Evolutionary conservation across 2,797 vertebrate genomes (phyloP).

Genomic region (Apogon talboti): DNA sequence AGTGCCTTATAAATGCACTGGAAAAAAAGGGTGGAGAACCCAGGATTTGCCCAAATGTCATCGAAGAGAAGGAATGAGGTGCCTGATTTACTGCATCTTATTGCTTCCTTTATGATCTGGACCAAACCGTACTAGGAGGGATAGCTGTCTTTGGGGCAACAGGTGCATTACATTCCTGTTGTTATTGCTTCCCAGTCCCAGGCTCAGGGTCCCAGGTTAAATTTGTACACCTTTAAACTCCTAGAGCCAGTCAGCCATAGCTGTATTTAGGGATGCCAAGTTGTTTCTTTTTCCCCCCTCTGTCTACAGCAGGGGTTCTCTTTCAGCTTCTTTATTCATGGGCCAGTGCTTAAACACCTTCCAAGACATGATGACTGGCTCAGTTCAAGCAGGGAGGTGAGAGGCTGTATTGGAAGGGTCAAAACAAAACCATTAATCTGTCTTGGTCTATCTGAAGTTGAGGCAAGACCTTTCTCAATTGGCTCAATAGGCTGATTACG

Average conservation of each 20-base stretch:
- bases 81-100: slow-evolving; percentile 44
- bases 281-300: slow-evolving; percentile 33
- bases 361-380: slow-evolving; percentile 76
- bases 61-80: neutral
- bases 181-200: slow-evolving; percentile 49
- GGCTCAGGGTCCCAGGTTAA: slow-evolving; percentile 44
- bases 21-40: slow-evolving; percentile 26
- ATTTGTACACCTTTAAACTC: slow-evolving; percentile 53
- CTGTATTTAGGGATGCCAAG: slow-evolving; percentile 62
- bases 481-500: slow-evolving; percentile 46
- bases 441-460: slow-evolving; percentile 59
- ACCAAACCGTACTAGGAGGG: slow-evolving; percentile 30
- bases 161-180: slow-evolving; percentile 63
- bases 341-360: slow-evolving; percentile 59
- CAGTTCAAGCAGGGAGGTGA: slow-evolving; percentile 61
- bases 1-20: slow-evolving; percentile 1
- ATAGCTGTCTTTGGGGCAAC: slow-evolving; percentile 56
- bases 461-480: slow-evolving; percentile 51
- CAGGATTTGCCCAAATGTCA: slow-evolving; percentile 32
- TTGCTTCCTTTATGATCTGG: slow-evolving; percentile 63
- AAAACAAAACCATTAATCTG: slow-evolving; percentile 73
- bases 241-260: slow-evolving; percentile 43
- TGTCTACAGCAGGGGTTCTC: slow-evolving; percentile 58
- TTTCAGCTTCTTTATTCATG: slow-evolving; percentile 63
- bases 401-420: slow-evolving; percentile 70